phyloP scores from a whole-genome alignment of 2,113 vertebrate genomes.

The Dromaius novaehollandiae region DNA sequence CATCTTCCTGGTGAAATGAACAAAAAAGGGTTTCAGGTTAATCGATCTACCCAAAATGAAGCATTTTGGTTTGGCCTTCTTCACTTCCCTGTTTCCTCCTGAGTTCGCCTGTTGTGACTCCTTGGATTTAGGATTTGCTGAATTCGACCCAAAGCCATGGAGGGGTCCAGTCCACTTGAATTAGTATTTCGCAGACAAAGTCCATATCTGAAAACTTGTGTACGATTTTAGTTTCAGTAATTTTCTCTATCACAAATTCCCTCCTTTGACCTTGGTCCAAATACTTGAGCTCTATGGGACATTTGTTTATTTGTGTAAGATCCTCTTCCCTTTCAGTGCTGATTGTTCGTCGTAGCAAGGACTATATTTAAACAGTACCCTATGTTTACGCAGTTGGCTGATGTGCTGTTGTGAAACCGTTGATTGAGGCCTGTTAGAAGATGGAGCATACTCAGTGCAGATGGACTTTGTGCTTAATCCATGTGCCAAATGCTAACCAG shows the following conservation, averaged over 20 bases:
- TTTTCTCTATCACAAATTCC: neutral
- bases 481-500: conserved; percentile 28
- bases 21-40: neutral
- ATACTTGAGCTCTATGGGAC: neutral
- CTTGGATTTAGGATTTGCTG: conserved; percentile 28
- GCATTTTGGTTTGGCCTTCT: conserved; percentile 28
- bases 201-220: neutral
- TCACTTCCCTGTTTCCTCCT: neutral
- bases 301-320: conserved; percentile 43
- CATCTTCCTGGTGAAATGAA: neutral
- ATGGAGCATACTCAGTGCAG: neutral
- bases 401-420: conserved; percentile 36
- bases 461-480: neutral
- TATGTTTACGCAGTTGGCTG: conserved; percentile 33
- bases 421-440: conserved; percentile 33
- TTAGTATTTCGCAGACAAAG: conserved; percentile 30
- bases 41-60: neutral
- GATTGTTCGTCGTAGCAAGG: neutral
- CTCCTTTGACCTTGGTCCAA: conserved; percentile 32
- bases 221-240: neutral
- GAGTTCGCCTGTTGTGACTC: neutral
- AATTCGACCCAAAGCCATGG: conserved; percentile 46
- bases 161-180: conserved; percentile 14
- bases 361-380: neutral
- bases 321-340: neutral